phyloP scores from a whole-genome alignment of 2,888 invertebrate genomes.

The Chrysodeixis includens region DNA sequence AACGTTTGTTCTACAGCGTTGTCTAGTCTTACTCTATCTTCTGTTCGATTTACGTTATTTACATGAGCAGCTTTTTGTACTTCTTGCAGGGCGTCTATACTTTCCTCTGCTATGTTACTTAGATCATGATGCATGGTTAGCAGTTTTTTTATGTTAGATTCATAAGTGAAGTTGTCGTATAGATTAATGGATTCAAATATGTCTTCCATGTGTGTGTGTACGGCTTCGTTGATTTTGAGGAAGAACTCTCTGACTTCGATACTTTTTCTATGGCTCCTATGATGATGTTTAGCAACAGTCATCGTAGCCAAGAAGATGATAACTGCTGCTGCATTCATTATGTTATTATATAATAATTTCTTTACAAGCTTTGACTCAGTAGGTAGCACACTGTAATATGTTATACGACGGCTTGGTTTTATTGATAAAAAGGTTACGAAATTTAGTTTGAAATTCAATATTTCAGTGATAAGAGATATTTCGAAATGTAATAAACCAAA shows the following conservation, averaged over 20 bases:
- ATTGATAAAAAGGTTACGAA: background rate
- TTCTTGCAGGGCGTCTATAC: constrained; percentile 47
- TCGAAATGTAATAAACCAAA: background rate
- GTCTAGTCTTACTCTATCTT: constrained; percentile 20
- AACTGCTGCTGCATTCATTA: constrained; percentile 12
- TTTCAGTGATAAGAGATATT: constrained; percentile 11
- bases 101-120: constrained; percentile 54
- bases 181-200: constrained; percentile 60
- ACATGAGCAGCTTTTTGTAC: constrained; percentile 39
- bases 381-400: background rate
- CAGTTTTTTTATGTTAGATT: constrained; percentile 45
- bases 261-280: constrained; percentile 20
- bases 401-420: background rate
- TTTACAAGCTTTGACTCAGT: background rate
- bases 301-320: constrained; percentile 22
- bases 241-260: constrained; percentile 48
- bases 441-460: background rate
- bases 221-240: constrained; percentile 43
- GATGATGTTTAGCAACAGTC: constrained; percentile 40
- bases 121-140: constrained; percentile 61
- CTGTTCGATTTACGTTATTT: constrained; percentile 11
- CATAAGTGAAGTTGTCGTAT: constrained; percentile 43
- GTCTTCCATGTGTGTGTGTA: constrained; percentile 58
- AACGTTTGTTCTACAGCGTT: constrained; percentile 45
- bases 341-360: background rate